Evolutionary conservation across 2,113 vertebrate species (phyloP).

Genomic region (Morphnarchus princeps): DNA sequence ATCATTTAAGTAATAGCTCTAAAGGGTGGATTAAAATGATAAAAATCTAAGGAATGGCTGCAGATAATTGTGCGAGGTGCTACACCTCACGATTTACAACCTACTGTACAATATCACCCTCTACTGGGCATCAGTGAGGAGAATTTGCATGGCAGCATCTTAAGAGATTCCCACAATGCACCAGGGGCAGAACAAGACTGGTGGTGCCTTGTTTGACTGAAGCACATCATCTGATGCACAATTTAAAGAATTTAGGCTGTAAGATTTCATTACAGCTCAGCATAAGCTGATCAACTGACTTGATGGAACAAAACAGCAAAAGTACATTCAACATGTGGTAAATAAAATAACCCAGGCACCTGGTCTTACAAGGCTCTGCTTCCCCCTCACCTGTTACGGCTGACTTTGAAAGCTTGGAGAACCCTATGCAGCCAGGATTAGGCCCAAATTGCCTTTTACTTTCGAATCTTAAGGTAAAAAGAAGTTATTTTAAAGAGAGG

Average conservation of each 20-base stretch:
- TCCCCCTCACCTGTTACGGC: background rate
- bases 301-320: background rate
- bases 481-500: background rate
- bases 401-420: background rate
- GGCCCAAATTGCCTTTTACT: background rate
- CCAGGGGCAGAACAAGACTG: background rate
- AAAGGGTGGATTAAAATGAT: conserved; percentile 54
- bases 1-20: conserved; percentile 56
- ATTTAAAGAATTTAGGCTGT: background rate
- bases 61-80: background rate
- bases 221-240: background rate
- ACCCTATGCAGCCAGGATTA: background rate
- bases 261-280: background rate
- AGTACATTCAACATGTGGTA: background rate
- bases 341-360: background rate
- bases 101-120: conserved; percentile 63
- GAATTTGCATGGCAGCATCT: background rate
- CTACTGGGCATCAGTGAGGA: conserved; percentile 4
- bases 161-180: background rate
- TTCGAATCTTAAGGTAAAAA: background rate
- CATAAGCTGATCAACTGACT: background rate
- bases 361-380: background rate
- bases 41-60: conserved; percentile 28
- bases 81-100: conserved; percentile 25
- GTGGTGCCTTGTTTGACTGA: background rate